Evolutionary conservation across 2,888 invertebrate species (phyloP).

Genomic region (Brenthis hecate): DNA sequence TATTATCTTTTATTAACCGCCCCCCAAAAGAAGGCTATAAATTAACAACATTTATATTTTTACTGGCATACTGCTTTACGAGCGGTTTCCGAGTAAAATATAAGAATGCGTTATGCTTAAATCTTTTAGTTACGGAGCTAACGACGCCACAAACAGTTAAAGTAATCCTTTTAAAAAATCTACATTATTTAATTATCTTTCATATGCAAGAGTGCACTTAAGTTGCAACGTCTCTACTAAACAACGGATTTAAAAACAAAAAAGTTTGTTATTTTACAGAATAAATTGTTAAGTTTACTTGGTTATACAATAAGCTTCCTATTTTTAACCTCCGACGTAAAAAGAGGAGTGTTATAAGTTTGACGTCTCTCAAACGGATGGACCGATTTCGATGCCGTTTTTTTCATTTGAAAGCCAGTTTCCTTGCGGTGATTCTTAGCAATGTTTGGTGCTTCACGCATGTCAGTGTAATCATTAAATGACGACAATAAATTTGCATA

Average conservation of each 20-base stretch:
- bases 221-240: background rate
- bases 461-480: no score
- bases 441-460: no score
- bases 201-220: slow-evolving; percentile 7
- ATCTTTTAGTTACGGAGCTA: slow-evolving; percentile 2
- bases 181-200: slow-evolving; percentile 13
- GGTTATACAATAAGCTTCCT: background rate
- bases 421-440: no score
- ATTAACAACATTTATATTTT: slow-evolving; percentile 5
- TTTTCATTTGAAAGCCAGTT: no score
- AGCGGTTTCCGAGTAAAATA: slow-evolving; percentile 1
- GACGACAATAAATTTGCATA: no score
- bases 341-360: no score
- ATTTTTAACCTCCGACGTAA: background rate
- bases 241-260: background rate
- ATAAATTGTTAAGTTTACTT: background rate
- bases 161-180: slow-evolving; percentile 15
- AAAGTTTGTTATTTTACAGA: no score
- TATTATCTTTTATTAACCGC: slow-evolving; percentile 9
- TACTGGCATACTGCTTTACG: background rate
- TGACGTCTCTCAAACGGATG: no score
- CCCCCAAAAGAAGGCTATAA: background rate
- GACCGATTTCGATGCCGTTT: no score
- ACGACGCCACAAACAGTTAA: slow-evolving; percentile 6
- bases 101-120: slow-evolving; percentile 8